These are phyloP conservation scores for Pachyseris speciosa DNA, from an alignment of 64 coral and sea anemone species.

Conservation along the genomic window DNA sequence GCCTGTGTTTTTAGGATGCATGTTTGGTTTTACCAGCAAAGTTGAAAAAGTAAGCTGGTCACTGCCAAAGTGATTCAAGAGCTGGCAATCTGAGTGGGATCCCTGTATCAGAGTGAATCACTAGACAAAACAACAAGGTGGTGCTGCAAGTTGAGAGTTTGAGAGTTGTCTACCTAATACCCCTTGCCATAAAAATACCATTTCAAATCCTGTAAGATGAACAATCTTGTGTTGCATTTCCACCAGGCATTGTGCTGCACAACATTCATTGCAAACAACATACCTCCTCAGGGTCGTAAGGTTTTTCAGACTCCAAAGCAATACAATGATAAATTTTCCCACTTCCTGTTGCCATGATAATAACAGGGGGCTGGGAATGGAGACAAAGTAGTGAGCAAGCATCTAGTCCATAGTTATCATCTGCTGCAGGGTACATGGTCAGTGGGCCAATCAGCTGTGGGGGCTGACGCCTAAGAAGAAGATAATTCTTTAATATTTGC, in stretches of 20 bases:
- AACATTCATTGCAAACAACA: not conserved
- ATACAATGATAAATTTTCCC: slow-evolving; percentile 94
- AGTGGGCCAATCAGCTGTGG: slow-evolving; percentile 70
- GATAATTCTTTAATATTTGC: not conserved
- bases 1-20: not conserved
- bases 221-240: not conserved
- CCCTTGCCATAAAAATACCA: too few species aligned
- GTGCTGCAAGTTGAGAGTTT: too few species aligned
- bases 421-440: slow-evolving; percentile 82
- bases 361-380: slow-evolving; percentile 74
- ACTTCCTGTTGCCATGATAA: slow-evolving; percentile 93
- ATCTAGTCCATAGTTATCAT: slow-evolving; percentile 97
- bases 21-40: too few species aligned
- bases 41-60: too few species aligned
- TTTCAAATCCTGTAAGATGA: too few species aligned
- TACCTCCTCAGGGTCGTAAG: not conserved
- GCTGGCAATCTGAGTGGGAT: too few species aligned
- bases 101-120: too few species aligned
- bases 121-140: too few species aligned
- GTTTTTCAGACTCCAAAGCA: slow-evolving; percentile 70
- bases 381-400: slow-evolving; percentile 87
- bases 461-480: not conserved
- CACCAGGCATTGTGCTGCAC: too few species aligned
- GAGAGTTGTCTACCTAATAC: too few species aligned
- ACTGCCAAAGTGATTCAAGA: too few species aligned